Percentiles rank a stretch among this genome's conserved stretches.
Conservation (phyloP, 1,140 invertebrate genomes). For the Achroia grisella region DNA sequence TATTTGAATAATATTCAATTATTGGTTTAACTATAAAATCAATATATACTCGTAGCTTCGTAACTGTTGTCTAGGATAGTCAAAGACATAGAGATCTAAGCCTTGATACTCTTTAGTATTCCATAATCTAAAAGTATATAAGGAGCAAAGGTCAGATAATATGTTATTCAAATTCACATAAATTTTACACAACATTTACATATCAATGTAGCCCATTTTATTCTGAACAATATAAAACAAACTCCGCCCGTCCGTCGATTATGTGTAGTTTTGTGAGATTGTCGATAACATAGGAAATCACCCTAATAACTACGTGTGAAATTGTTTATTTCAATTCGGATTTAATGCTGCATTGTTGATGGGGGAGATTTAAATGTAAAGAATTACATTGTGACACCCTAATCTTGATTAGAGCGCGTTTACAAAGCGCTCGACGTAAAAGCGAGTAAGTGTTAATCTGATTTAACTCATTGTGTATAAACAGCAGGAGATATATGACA, state of each 20-base stretch:
- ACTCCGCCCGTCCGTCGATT: slow-evolving; percentile 1
- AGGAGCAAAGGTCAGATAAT: too few species aligned
- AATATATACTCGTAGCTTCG: too few species aligned
- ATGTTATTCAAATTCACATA: neutral
- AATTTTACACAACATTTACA: neutral
- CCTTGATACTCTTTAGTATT: too few species aligned
- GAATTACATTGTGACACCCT: slow-evolving; percentile 55
- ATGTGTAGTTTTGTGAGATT: slow-evolving; percentile 10
- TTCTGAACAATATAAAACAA: slow-evolving; percentile 2
- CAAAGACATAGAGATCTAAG: too few species aligned
- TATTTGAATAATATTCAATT: too few species aligned
- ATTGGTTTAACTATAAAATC: too few species aligned
- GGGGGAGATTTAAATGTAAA: slow-evolving; percentile 46
- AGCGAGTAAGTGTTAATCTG: slow-evolving; percentile 65
- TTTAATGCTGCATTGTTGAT: slow-evolving; percentile 44
- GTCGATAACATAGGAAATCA: slow-evolving; percentile 23
- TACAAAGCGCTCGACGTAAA: slow-evolving; percentile 44
- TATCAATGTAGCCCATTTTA: neutral
- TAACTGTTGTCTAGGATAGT: too few species aligned
- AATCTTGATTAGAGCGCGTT: slow-evolving; percentile 59
- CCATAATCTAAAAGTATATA: too few species aligned
- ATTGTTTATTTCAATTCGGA: slow-evolving; percentile 35
- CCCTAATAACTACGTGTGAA: slow-evolving; percentile 33
- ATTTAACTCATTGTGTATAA: slow-evolving; percentile 61
- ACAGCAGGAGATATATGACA: slow-evolving; percentile 34